Percentiles rank a stretch among this genome's conserved stretches.
These are phyloP conservation scores for Anarhynchus alexandrinus DNA, from an alignment of 2,113 vertebrate genomes.

Conservation along the genomic window DNA sequence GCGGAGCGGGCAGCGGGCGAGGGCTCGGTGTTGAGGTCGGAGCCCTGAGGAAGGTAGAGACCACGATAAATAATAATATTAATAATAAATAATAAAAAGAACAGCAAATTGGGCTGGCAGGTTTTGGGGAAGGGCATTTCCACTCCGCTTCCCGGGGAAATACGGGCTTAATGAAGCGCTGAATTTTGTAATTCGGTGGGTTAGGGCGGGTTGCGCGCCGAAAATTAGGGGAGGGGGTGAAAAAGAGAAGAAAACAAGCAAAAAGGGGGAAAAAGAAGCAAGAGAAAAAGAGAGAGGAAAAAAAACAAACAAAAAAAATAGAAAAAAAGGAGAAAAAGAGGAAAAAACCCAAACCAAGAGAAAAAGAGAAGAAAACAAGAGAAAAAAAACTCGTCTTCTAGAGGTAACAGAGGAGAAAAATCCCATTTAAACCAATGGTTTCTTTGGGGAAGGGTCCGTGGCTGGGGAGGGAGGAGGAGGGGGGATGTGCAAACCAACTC, in stretches of 20 bases:
- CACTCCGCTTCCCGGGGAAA: constrained; percentile 7
- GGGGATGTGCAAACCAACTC: not conserved
- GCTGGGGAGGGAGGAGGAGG: not conserved
- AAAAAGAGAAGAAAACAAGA: not conserved
- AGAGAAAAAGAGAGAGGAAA: too few species aligned
- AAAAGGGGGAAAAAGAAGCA: not conserved
- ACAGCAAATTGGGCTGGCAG: not conserved
- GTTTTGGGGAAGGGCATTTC: constrained; percentile 12
- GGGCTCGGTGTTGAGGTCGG: not conserved
- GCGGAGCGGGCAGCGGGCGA: not conserved
- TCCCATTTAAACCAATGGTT: not conserved
- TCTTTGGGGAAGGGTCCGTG: not conserved
- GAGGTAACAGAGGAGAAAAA: not conserved
- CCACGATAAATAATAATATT: not conserved
- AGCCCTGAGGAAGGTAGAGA: not conserved
- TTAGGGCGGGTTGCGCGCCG: not conserved
- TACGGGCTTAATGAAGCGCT: not conserved
- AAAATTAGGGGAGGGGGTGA: not conserved
- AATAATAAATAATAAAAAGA: not conserved
- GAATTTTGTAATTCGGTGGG: constrained; percentile 10
- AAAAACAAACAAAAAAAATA: accelerated
- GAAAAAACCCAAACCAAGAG: not conserved
- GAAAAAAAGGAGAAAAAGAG: too few species aligned
- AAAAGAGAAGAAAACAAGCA: not conserved
- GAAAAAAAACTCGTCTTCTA: not conserved